phyloP scores from a whole-genome alignment of 1,140 invertebrate species.

The Tetraneura akinire region DNA sequence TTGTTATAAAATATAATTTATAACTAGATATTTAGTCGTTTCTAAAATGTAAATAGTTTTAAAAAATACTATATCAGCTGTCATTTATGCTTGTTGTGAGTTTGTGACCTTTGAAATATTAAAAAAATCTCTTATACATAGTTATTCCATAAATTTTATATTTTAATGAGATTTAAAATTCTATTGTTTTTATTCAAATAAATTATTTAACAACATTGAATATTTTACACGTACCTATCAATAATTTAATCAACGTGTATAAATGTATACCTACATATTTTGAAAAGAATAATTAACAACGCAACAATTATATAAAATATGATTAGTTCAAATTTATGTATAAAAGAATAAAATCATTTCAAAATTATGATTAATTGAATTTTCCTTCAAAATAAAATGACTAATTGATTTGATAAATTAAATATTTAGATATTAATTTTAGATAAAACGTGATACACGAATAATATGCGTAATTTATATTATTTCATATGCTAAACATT shows the following conservation, averaged over 20 bases:
- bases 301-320: not conserved
- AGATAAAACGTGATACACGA: conserved; percentile 2
- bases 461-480: conserved; percentile 23
- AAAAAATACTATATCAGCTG: too few relatives aligned
- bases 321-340: not conserved
- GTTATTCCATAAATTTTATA: conserved; percentile 35
- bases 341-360: not conserved
- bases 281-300: not conserved
- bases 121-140: not conserved
- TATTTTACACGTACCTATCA: too few relatives aligned
- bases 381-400: not conserved
- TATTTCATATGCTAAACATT: conserved; percentile 19
- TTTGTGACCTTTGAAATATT: not conserved
- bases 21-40: conserved; percentile 1
- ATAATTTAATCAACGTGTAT: too few relatives aligned
- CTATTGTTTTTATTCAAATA: too few relatives aligned
- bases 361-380: not conserved
- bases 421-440: not conserved
- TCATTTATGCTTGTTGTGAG: too few relatives aligned
- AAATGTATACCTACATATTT: too few relatives aligned
- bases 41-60: conserved; percentile 20
- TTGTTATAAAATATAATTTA: too few relatives aligned
- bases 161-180: conserved; percentile 39
- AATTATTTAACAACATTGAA: too few relatives aligned
- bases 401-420: conserved; percentile 30